Evolutionary conservation across 1,140 invertebrate species (phyloP).

Genomic region (Trachymyrmex cornetzi): DNA sequence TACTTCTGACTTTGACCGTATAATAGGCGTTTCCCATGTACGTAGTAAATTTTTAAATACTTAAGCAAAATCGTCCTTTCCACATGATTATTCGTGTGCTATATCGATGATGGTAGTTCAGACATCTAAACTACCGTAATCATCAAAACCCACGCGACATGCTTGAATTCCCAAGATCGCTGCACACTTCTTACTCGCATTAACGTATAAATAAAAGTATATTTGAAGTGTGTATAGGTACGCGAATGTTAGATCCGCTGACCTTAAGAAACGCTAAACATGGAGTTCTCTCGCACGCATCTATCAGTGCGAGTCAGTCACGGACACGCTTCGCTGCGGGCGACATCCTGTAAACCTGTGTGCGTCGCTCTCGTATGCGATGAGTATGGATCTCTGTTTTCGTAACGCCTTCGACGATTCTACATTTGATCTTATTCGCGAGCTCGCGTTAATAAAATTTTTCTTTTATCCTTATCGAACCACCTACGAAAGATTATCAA

Average conservation of each 20-base stretch:
- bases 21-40: no score
- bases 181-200: neutral
- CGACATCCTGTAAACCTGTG: constrained; percentile 54
- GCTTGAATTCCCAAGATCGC: neutral
- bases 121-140: neutral
- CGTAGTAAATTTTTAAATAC: no score
- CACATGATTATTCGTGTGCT: neutral
- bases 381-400: constrained; percentile 28
- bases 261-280: constrained; percentile 62
- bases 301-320: constrained; percentile 67
- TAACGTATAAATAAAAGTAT: neutral
- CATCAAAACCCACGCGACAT: neutral
- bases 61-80: no score
- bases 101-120: neutral
- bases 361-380: constrained; percentile 31
- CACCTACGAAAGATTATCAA: neutral
- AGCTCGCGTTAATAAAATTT: constrained; percentile 5
- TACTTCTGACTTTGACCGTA: no score
- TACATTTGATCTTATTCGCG: neutral
- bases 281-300: constrained; percentile 51
- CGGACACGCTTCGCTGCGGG: constrained; percentile 60
- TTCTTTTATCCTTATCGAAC: neutral
- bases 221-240: neutral
- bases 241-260: constrained; percentile 26
- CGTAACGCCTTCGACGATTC: neutral